phyloP scores from a whole-genome alignment of 2,113 vertebrate species.

The Xenus cinereus region DNA sequence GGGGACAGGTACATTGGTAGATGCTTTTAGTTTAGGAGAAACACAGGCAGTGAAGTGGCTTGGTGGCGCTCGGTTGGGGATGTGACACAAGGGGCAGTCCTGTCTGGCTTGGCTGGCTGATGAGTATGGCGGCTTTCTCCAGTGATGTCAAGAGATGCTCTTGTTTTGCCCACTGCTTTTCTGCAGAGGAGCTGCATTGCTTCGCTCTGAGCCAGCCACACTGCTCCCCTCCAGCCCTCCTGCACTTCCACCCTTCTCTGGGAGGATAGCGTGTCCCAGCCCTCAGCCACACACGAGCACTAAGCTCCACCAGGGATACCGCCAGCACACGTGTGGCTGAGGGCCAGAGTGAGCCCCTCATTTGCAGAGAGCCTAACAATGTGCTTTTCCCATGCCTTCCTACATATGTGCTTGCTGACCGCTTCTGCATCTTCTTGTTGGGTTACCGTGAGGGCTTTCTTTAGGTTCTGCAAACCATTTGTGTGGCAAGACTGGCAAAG shows the following conservation, averaged over 20 bases:
- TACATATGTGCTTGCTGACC: fast-evolving
- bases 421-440: neutral
- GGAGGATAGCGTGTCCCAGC: fast-evolving
- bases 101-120: neutral
- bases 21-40: constrained; percentile 7
- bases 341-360: neutral
- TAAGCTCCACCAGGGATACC: too few relatives aligned
- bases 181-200: neutral
- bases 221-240: neutral
- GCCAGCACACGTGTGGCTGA: neutral
- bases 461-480: neutral
- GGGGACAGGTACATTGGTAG: neutral
- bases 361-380: neutral
- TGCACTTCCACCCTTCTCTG: fast-evolving
- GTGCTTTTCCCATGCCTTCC: neutral
- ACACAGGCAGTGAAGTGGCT: neutral
- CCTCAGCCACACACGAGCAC: fast-evolving
- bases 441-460: neutral
- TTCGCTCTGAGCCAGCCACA: neutral
- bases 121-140: neutral
- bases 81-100: neutral
- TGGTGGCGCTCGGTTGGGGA: fast-evolving
- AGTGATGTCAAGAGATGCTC: neutral
- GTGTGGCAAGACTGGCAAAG: neutral
- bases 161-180: neutral